Conservation (phyloP, 2,888 invertebrate species). For the Myopa tessellatipennis region DNA sequence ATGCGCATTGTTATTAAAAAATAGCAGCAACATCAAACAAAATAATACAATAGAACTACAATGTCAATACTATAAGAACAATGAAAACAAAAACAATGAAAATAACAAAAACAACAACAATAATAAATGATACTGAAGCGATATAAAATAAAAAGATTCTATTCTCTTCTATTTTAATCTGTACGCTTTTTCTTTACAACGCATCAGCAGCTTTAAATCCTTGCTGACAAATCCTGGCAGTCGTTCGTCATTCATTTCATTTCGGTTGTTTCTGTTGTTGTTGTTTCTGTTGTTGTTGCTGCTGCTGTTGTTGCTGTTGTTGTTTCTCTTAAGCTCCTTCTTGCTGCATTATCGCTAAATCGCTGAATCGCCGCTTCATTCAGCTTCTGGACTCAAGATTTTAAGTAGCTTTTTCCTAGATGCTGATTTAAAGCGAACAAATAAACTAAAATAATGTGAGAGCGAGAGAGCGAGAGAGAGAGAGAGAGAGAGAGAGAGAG, state of each 20-base stretch:
- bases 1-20: too few relatives aligned
- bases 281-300: conserved; percentile 18
- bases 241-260: neutral
- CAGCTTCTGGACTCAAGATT: conserved; percentile 17
- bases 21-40: too few relatives aligned
- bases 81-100: neutral
- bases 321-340: conserved; percentile 3
- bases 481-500: conserved; percentile 10
- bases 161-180: conserved; percentile 27
- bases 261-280: neutral
- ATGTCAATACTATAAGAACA: neutral
- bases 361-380: neutral
- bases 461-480: neutral
- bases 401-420: conserved; percentile 22
- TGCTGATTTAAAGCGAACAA: conserved; percentile 30
- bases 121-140: neutral
- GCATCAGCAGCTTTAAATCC: conserved; percentile 9
- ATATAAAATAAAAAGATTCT: conserved; percentile 30
- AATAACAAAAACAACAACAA: conserved; percentile 7
- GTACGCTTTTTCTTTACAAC: conserved; percentile 11
- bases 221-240: conserved; percentile 23
- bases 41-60: too few relatives aligned
- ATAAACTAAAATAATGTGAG: neutral
- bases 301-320: conserved; percentile 7
- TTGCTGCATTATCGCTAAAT: conserved; percentile 20